A percentile compares a stretch with the other conserved stretches of the same genome.
These are phyloP conservation scores for Typhlichthys eigenmanni DNA, from an alignment of 2,797 vertebrate genomes.

Conservation along the genomic window DNA sequence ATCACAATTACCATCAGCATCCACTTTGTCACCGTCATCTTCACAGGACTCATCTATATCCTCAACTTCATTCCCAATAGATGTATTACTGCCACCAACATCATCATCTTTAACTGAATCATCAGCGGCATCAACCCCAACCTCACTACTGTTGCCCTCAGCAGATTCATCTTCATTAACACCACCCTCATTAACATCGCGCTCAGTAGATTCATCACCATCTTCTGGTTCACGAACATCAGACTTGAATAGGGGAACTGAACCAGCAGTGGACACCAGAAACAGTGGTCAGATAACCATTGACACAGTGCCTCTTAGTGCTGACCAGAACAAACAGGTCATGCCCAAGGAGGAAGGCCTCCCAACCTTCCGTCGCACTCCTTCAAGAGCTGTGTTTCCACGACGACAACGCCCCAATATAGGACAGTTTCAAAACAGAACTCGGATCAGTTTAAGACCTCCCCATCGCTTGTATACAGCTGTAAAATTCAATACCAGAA, in stretches of 20 bases:
- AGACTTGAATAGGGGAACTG: slow-evolving; percentile 7
- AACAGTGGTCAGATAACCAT: neutral
- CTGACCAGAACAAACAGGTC: slow-evolving; percentile 12
- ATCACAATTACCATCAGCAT: neutral
- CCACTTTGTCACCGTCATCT: neutral
- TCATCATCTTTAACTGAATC: neutral
- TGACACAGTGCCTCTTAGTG: neutral
- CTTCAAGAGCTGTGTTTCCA: slow-evolving; percentile 17
- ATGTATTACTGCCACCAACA: neutral
- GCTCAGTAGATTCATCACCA: neutral
- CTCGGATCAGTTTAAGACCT: slow-evolving; percentile 5
- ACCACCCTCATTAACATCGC: neutral
- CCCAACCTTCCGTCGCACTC: slow-evolving; percentile 6
- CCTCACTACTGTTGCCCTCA: neutral
- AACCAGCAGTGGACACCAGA: slow-evolving; percentile 5
- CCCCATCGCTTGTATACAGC: neutral
- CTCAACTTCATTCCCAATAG: neutral
- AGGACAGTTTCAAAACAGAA: slow-evolving; percentile 39
- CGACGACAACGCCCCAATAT: slow-evolving; percentile 18
- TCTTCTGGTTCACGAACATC: slow-evolving; percentile 19
- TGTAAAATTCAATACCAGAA: slow-evolving; percentile 5
- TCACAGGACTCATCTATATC: slow-evolving; percentile 1
- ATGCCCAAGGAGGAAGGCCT: neutral
- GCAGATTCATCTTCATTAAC: slow-evolving; percentile 1
- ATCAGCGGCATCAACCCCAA: neutral